phyloP scores from a whole-genome alignment of 2,113 vertebrate species.

The Mesocricetus auratus region DNA sequence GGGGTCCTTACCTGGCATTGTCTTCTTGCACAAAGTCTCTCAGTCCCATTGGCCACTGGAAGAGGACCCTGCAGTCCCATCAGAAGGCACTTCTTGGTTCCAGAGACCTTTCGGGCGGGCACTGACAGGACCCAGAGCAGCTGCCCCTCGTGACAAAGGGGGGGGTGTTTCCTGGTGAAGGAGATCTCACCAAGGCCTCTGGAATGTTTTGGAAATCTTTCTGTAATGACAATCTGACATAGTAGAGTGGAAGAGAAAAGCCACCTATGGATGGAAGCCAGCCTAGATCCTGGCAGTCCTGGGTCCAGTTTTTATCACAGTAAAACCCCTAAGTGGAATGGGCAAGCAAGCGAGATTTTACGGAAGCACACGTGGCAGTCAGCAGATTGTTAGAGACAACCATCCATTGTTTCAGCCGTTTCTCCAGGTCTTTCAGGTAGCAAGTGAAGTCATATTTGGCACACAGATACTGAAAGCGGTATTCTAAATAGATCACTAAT shows the following conservation, averaged over 20 bases:
- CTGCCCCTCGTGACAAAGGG: neutral
- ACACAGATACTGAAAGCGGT: neutral
- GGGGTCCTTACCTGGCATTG: neutral
- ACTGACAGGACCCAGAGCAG: neutral
- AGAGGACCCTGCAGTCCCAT: neutral
- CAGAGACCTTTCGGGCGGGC: neutral
- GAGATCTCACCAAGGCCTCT: neutral
- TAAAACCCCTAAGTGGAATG: neutral
- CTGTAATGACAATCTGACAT: neutral
- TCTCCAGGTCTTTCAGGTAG: neutral
- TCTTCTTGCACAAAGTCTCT: neutral
- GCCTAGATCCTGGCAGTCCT: neutral
- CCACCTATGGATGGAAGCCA: neutral
- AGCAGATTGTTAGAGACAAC: neutral
- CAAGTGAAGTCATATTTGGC: neutral
- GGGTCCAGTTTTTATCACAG: neutral
- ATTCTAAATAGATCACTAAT: neutral
- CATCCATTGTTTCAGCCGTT: neutral
- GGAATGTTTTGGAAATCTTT: neutral
- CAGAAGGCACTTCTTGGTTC: neutral
- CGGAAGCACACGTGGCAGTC: neutral
- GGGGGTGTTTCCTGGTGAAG: neutral
- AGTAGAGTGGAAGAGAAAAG: neutral
- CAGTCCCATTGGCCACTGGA: neutral
- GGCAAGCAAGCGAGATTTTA: neutral